Conservation (phyloP, 2,888 invertebrate species). For the Sinohyriopsis cumingii region DNA sequence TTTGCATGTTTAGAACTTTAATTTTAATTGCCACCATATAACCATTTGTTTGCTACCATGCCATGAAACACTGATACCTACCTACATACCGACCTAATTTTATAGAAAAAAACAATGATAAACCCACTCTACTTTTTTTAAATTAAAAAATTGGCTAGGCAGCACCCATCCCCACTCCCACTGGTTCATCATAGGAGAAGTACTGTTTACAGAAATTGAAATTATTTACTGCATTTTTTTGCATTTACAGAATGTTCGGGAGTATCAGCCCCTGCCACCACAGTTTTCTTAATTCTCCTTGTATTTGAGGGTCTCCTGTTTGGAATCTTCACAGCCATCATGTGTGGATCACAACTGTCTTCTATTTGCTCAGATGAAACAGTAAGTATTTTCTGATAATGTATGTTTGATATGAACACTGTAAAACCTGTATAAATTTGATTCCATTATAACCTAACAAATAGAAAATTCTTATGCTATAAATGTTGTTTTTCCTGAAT, state of each 20-base stretch:
- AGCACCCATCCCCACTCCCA: too few relatives aligned
- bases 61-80: too few relatives aligned
- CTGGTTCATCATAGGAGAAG: neutral
- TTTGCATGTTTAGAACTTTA: conserved; percentile 3
- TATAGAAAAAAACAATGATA: too few relatives aligned
- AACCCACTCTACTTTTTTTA: too few relatives aligned
- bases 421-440: too few relatives aligned
- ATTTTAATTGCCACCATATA: too few relatives aligned
- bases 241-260: conserved; percentile 83
- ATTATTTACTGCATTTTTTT: conserved; percentile 5
- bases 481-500: neutral
- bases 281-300: conserved; percentile 77
- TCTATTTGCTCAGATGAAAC: conserved; percentile 99
- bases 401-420: neutral
- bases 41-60: too few relatives aligned
- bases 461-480: too few relatives aligned
- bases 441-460: too few relatives aligned
- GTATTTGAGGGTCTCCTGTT: conserved; percentile 93
- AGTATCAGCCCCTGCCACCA: conserved; percentile 96
- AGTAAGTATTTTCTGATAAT: conserved; percentile 70
- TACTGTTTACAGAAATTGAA: neutral
- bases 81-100: too few relatives aligned
- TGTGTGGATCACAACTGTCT: conserved; percentile 96
- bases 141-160: too few relatives aligned
- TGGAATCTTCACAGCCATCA: conserved; percentile 97